phyloP scores from a whole-genome alignment of 2,797 vertebrate genomes.

The Sciaenops ocellatus region DNA sequence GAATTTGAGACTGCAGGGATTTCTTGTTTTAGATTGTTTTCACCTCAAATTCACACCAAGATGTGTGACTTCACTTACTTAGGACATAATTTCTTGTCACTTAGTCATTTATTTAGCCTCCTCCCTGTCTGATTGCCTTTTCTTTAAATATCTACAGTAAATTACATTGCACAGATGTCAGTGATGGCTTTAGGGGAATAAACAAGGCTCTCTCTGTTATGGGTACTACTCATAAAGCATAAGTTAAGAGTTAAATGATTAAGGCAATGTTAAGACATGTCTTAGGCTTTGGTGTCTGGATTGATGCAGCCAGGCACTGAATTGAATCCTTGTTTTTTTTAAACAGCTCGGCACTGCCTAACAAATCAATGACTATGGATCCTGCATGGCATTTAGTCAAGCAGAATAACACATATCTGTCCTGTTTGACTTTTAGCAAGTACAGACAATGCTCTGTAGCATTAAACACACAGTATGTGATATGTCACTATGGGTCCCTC shows the following conservation, averaged over 20 bases:
- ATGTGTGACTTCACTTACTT: slow-evolving; percentile 22
- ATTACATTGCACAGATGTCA: not conserved
- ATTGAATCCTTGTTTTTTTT: slow-evolving; percentile 37
- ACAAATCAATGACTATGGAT: slow-evolving; percentile 27
- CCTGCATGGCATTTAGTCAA: slow-evolving; percentile 28
- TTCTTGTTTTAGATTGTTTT: slow-evolving; percentile 18
- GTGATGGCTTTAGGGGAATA: not conserved
- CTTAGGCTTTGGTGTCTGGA: slow-evolving; percentile 8
- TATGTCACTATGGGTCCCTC: too few relatives aligned
- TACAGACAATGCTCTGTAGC: not conserved
- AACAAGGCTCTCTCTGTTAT: too few relatives aligned
- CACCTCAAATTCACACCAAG: not conserved
- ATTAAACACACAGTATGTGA: too few relatives aligned
- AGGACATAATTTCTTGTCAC: not conserved
- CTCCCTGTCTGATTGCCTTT: not conserved
- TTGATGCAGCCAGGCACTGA: slow-evolving; percentile 17
- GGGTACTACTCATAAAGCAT: too few relatives aligned
- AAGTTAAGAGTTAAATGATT: not conserved
- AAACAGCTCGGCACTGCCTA: not conserved
- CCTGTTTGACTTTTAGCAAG: slow-evolving; percentile 35
- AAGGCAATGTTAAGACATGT: not conserved
- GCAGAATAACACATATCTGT: slow-evolving; percentile 39
- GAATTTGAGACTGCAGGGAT: not conserved
- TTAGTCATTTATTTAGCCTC: slow-evolving; percentile 7
- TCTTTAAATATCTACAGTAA: slow-evolving; percentile 17